These are phyloP conservation scores for Allacma fusca DNA, from an alignment of 2,888 invertebrate species.

Conservation along the genomic window DNA sequence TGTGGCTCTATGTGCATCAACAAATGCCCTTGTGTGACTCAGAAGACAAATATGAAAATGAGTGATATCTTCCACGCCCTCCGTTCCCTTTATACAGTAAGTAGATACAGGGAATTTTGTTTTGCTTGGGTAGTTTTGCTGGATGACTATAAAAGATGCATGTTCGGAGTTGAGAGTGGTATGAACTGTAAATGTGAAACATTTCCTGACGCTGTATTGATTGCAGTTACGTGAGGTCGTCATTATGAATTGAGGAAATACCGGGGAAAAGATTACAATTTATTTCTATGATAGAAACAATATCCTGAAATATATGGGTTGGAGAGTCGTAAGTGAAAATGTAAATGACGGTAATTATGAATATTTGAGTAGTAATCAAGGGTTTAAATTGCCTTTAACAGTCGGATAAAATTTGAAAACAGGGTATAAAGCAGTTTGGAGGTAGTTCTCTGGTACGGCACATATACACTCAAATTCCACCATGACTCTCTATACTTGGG, in stretches of 20 bases:
- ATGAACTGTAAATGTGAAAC: background rate
- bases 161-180: background rate
- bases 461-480: no score
- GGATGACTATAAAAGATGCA: background rate
- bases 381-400: conserved; percentile 8
- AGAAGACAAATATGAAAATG: no score
- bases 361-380: conserved; percentile 1
- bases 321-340: conserved; percentile 10
- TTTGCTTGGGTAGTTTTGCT: no score
- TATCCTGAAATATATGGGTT: conserved; percentile 8
- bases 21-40: no score
- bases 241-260: background rate
- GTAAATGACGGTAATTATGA: conserved; percentile 14
- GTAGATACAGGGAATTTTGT: no score
- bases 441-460: background rate
- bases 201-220: conserved; percentile 2
- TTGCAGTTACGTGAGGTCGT: conserved; percentile 6
- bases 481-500: no score
- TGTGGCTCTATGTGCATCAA: no score
- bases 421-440: background rate
- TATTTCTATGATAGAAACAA: conserved; percentile 1
- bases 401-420: background rate
- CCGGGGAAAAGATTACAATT: background rate
- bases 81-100: no score
- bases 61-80: no score